Base-by-base conservation (phyloP, 2,113 vertebrate species). In the Aegotheles bennettii region DNA sequence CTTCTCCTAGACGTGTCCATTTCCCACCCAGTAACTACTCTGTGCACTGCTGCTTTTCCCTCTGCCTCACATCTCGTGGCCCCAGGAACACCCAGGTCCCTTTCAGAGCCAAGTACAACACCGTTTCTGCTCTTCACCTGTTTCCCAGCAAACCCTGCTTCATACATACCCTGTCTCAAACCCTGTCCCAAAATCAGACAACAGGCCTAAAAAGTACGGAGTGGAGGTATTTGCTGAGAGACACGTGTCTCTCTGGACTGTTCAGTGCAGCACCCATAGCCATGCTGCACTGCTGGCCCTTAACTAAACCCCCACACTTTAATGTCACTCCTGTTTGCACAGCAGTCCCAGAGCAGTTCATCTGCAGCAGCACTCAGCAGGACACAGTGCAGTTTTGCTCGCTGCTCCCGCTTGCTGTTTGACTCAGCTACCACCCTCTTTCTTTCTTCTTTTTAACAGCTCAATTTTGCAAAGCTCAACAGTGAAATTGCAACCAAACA, bases 401-500 rank as follows among this genome's bases (percentile, higher is more conserved):
- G 48, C 43, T 68, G n/a, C 45, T 94, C 50, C 18, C 31, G 8
- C 24, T 77, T 88, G 35, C 50, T 10, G 1, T 90, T 80, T 50
- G 28, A 87, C 45, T 83, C 2, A 2, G 33, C 31, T 83, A 14
- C 35, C 57, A 57, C n/a, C 2, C 13, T 59, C 33, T 28, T 16
- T 20, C 31, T 51, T 26, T 23, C 10, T 47, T 43, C 24, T 50
- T 18, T 54, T 14, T 16, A 26, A 51, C 24, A 36, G 59, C 38
- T 70, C 23, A 40, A 0, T 67, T 86, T 90, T 93, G 79, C 64
- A 74, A 90, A 92, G 35, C 60, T 71, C 35, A 63, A 54, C 54
- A 86, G 67, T 60, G 79, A 94, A 91, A 91, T 21, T 56, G 42
- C 74, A 88, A 70, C 63, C 82, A 63, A 90, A 67, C 50, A 9